A percentile compares a stretch with the other conserved stretches of the same genome.
Conservation (phyloP, 2,797 vertebrate species). For the Muraenolepis orangiensis region DNA sequence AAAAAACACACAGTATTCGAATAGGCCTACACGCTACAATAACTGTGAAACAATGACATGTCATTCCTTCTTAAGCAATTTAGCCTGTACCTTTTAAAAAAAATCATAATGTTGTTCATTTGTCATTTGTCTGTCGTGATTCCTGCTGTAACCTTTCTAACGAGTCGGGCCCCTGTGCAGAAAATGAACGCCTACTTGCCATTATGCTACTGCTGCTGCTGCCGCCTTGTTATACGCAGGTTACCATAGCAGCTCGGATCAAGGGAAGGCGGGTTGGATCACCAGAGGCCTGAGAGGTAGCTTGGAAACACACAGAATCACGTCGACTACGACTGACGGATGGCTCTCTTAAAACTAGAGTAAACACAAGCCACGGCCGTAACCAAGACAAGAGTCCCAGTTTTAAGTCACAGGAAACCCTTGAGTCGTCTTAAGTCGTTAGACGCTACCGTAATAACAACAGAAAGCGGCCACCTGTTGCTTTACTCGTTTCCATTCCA, state of each 20-base stretch:
- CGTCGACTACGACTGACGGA: conserved; percentile 21
- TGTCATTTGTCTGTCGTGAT: conserved; percentile 45
- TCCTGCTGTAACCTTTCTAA: conserved; percentile 41
- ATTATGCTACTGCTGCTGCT: conserved; percentile 15
- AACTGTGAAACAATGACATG: background rate
- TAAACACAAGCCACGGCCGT: conserved; percentile 4
- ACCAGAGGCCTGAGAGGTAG: conserved; percentile 3
- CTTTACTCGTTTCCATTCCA: conserved; percentile 2
- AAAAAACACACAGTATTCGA: background rate
- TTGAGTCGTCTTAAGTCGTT: conserved; percentile 8
- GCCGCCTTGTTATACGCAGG: conserved; percentile 36
- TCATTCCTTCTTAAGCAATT: background rate
- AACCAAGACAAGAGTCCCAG: conserved; percentile 5
- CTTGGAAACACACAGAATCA: conserved; percentile 4
- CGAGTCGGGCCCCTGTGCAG: conserved; percentile 21
- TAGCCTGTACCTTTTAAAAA: background rate
- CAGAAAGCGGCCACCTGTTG: background rate
- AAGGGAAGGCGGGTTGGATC: conserved; percentile 12
- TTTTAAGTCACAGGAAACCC: background rate
- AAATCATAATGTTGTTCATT: background rate
- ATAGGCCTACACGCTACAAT: background rate
- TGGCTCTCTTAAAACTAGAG: conserved; percentile 27
- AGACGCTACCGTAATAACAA: background rate
- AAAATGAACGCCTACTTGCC: conserved; percentile 46
- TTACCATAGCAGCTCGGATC: conserved; percentile 38